Evolutionary conservation across 2,113 vertebrate species (phyloP), one percentile per base, ranked within the genome.

Genomic region (Callipepla californica): DNA sequence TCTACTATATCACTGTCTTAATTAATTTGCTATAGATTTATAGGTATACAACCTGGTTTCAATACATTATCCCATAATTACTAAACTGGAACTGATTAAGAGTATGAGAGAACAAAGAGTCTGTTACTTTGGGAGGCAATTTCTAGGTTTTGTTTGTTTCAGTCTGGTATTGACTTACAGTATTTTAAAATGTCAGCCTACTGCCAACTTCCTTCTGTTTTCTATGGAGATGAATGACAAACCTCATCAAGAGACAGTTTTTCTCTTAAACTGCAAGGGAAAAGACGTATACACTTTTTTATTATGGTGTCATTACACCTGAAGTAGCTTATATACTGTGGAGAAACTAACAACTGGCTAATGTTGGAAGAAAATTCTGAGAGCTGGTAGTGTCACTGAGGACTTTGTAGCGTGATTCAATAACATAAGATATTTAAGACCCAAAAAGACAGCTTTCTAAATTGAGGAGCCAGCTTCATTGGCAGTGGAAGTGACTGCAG

Each of bases 311-410:
- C 32, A 23, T 78, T 0, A 1, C 17, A 77, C 61, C 53, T 68
- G 38, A 44, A 45, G 34, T 40, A 58, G 48, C 26, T 34, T 17
- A 5, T 17, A 6, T 80, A 1, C 68, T 66, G 38, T 15, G 75
- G 47, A 55, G 53, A 63, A 8, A 3, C 0, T 0, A 75, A 25
- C 25, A 57, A 21, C 26, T 90, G 6, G 0, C 5, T 67, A 72
- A 8, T 58, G 7, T 36, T 69, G 63, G 23, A n/a, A 68, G 65
- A 63, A 67, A 90, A 10, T 9, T 55, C 26, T 30, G n/a, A 36
- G 79, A 85, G 15, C 23, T 80, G 18, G 7, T 34, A 38, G 19
- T 40, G 26, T 45, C n/a, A 16, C 53, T 77, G 63, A 47, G 90
- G 14, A 26, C 20, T 65, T 57, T 74, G 30, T 77, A 36, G 53